Base-by-base conservation (phyloP, 35 echinoderm and acorn worm species). In the Acanthaster planci region DNA sequence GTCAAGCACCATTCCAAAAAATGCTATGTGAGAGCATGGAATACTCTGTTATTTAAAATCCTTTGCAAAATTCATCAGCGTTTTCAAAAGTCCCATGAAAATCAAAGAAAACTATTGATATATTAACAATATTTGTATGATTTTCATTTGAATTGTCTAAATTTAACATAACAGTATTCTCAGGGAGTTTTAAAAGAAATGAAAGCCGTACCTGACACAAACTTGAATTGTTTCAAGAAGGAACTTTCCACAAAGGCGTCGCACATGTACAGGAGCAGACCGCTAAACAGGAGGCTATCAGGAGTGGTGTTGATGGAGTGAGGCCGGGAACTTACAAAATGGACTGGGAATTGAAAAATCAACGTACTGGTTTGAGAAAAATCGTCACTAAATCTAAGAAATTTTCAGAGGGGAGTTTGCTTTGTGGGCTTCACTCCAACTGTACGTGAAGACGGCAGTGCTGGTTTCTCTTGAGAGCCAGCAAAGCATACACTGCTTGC, bases 191-290 rank as follows among this genome's bases (percentile, higher is more conserved):
- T 27, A 67, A 26, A 72, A 34, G 0, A 72, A 72, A 36, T 86
- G 19, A 2, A 84, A 12, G 30, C 51, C 83, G 86, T 36, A 97
- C 94, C 94, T 79, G 82, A 81, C 26, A 93, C 82, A 82, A 97
- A 97, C 84, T 92, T 85, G 84, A 97, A 97, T 30, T 97, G 83
- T 53, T 93, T 92, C 16, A 97, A 52, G 84, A 97, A 97, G 8
- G 83, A 79, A 19, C 86, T 78, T 50, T 86, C 82, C 30, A 91
- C 76, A 40, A 86, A 83, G 17, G 90, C 57, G 76, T 80, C 64
- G 34, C 90, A 92, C 84, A 86, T 92, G 76, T 87, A 92, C 47
- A 97, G 84, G 2, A 97, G 40, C 10, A 97, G 87, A 7, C 94
- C 94, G 78, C 90, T 89, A 67, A 90, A 97, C n/a, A 76, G 58